Base-by-base conservation (phyloP, 1,140 invertebrate genomes). In the Neuroterus valhalla region DNA sequence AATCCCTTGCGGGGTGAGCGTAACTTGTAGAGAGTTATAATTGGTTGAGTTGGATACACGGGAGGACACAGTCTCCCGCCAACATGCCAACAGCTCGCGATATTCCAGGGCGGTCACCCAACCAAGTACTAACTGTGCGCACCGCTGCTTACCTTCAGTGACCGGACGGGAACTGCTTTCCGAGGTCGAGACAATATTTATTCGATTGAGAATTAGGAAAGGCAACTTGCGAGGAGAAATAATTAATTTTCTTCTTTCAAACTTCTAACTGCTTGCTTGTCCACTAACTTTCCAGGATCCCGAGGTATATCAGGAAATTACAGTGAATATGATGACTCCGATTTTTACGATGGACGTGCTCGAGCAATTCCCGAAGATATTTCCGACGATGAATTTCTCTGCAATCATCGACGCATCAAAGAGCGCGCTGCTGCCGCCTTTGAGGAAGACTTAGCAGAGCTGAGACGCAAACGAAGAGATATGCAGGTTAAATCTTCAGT, bases 401-500 rank as follows among this genome's bases (percentile, higher is more conserved):
- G 71, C 2, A 76, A 77, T 14, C 87, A 89, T 6, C 80, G 88
- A 26, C 87, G 87, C 44, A 74, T 85, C 31, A 90, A 88, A 75
- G 85, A 90, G 66, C 84, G 87, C n/a, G 86, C 87, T 3, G 72
- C 87, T 1, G 87, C 88, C 8, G 85, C 87, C 14, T 90, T 90
- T 50, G 86, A 87, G 21, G 87, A 89, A 72, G 88, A 90, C 72
- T 73, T 90, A 55, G 88, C 87, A 17, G 89, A 90, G 45, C 66
- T 90, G 17, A 86, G 88, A 77, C 85, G 88, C 55, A 89, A 86
- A 42, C 81, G 88, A 52, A 83, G 85, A 68, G 87, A 88, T 62
- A 83, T 88, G 82, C 86, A 88, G 86, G 87, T 88, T 82, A 70
- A 50, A 66, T 67, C 43, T 83, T 78, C n/a, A 75, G 21, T 50